Conservation (phyloP, 2,888 invertebrate species). For the Amphipyra tragopoginis region DNA sequence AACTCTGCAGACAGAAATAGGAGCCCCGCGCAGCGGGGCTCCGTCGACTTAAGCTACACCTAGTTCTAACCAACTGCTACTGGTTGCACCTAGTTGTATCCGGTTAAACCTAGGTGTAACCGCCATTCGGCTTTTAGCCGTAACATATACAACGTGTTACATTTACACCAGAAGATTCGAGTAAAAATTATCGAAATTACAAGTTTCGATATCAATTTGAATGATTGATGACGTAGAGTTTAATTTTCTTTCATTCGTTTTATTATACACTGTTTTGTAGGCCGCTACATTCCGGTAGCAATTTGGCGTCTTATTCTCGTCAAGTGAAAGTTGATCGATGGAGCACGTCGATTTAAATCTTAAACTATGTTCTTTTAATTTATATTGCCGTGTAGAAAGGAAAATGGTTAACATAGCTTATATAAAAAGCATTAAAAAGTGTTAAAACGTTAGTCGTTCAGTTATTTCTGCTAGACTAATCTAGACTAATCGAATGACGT, state of each 20-base stretch:
- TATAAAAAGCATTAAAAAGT: slow-evolving; percentile 7
- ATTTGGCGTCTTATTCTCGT: slow-evolving; percentile 59
- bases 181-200: slow-evolving; percentile 42
- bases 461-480: neutral
- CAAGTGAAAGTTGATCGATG: slow-evolving; percentile 79
- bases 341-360: slow-evolving; percentile 53
- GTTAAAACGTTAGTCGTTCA: neutral
- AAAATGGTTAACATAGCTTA: slow-evolving; percentile 10
- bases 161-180: slow-evolving; percentile 25
- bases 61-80: too few relatives aligned
- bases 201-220: slow-evolving; percentile 52
- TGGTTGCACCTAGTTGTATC: too few relatives aligned
- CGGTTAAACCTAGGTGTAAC: too few relatives aligned
- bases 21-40: too few relatives aligned
- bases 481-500: neutral
- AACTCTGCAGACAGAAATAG: too few relatives aligned
- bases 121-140: too few relatives aligned
- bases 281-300: slow-evolving; percentile 70
- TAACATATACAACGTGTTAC: slow-evolving; percentile 22
- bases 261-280: slow-evolving; percentile 63
- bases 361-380: slow-evolving; percentile 45
- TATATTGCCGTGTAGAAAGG: slow-evolving; percentile 3
- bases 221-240: slow-evolving; percentile 52
- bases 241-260: slow-evolving; percentile 61
- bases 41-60: too few relatives aligned